Percentiles rank a stretch among this genome's conserved stretches.
phyloP scores from a whole-genome alignment of 2,888 invertebrate species.

The Nephrotoma flavescens region DNA sequence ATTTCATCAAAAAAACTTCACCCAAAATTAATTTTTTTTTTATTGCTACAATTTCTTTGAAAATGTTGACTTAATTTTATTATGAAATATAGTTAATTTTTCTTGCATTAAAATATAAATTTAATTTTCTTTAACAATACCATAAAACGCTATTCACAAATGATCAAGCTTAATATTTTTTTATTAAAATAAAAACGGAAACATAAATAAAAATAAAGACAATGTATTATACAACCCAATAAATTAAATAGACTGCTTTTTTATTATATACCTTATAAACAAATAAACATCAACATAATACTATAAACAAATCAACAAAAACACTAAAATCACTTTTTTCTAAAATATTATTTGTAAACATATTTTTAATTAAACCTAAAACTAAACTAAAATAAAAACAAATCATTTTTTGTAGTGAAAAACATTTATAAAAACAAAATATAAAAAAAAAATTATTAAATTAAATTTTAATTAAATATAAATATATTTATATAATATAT shows the following conservation, averaged over 20 bases:
- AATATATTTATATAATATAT: slow-evolving; percentile 26
- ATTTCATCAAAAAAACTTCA: too few relatives aligned
- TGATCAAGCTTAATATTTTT: neutral
- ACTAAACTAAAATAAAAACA: slow-evolving; percentile 22
- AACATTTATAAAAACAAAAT: neutral
- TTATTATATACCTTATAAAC: neutral
- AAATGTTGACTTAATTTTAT: too few relatives aligned
- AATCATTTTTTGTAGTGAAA: slow-evolving; percentile 26
- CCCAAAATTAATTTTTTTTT: too few relatives aligned
- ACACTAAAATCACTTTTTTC: neutral
- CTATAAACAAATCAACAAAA: neutral
- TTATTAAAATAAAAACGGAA: neutral
- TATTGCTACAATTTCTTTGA: too few relatives aligned
- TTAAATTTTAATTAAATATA: slow-evolving; percentile 10
- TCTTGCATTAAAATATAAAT: too few relatives aligned
- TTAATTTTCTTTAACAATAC: too few relatives aligned
- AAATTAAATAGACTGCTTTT: neutral
- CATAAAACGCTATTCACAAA: neutral
- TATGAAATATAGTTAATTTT: too few relatives aligned
- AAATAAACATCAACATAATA: neutral
- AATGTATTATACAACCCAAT: neutral
- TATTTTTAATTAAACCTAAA: neutral
- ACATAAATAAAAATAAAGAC: neutral
- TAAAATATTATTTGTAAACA: neutral
- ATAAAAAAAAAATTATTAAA: neutral